phyloP scores from a whole-genome alignment of 2,113 vertebrate species.

The Nothoprocta pentlandii region DNA sequence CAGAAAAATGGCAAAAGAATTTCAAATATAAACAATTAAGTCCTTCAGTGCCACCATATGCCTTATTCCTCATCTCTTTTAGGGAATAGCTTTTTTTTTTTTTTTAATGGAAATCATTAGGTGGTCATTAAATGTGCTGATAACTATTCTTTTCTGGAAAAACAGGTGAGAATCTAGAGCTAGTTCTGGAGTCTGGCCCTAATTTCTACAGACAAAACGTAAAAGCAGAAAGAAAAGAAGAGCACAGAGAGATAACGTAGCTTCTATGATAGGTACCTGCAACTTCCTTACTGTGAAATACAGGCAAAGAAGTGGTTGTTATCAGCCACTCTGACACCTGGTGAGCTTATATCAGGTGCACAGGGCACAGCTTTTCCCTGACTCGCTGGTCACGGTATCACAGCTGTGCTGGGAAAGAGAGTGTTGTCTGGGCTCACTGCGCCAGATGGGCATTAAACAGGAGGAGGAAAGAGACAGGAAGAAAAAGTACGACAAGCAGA shows the following conservation, averaged over 20 bases:
- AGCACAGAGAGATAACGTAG: neutral
- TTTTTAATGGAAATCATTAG: neutral
- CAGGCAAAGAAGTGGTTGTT: neutral
- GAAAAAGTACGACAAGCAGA: neutral
- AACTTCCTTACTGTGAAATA: neutral
- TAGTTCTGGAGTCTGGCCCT: neutral
- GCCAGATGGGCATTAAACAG: neutral
- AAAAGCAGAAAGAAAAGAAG: neutral
- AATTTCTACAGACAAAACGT: neutral
- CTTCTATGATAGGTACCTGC: neutral
- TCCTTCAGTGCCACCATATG: neutral
- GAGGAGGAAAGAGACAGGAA: slow-evolving; percentile 5
- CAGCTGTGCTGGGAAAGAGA: neutral
- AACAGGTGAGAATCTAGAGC: neutral
- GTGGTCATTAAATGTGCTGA: neutral
- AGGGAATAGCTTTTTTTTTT: neutral
- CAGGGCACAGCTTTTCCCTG: neutral
- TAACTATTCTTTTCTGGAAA: neutral
- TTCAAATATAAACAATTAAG: neutral
- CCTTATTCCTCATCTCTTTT: neutral
- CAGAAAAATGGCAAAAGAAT: neutral
- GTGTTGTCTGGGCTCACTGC: neutral
- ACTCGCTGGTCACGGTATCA: neutral
- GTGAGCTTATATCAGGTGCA: neutral
- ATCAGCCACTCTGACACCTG: slow-evolving; percentile 20